These are phyloP conservation scores for Ammodytes marinus DNA, from an alignment of 2,113 vertebrate genomes.

Conservation along the genomic window DNA sequence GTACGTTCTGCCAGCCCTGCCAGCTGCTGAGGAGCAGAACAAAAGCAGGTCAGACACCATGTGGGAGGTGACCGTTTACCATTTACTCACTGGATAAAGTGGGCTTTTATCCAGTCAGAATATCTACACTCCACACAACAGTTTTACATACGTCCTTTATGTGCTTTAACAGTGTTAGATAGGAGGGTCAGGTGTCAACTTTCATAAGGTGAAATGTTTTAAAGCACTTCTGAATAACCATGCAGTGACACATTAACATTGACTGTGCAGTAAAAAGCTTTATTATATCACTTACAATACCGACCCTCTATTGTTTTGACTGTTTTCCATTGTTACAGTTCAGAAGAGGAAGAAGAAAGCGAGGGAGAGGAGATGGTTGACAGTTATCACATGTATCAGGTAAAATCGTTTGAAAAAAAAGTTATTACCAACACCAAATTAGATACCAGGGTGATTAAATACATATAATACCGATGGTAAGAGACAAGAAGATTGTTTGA, in stretches of 20 bases:
- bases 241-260: neutral
- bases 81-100: neutral
- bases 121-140: neutral
- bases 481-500: neutral
- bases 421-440: neutral
- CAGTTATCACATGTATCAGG: slow-evolving; percentile 86
- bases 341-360: slow-evolving; percentile 89
- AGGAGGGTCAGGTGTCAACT: neutral
- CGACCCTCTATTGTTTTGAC: neutral
- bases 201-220: too few species aligned
- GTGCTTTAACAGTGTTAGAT: neutral
- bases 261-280: neutral
- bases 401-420: slow-evolving; percentile 62
- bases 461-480: neutral
- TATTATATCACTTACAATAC: neutral
- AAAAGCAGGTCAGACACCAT: slow-evolving; percentile 86
- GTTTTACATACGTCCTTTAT: neutral
- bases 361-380: slow-evolving; percentile 85
- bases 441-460: neutral
- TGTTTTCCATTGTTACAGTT: slow-evolving; percentile 59
- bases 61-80: neutral
- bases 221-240: too few species aligned
- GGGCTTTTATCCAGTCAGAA: neutral
- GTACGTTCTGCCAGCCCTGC: slow-evolving; percentile 90
- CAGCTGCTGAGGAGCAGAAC: slow-evolving; percentile 82